Evolutionary conservation across 2,888 invertebrate genomes (phyloP).

Genomic region (Chrysomela aeneicollis): DNA sequence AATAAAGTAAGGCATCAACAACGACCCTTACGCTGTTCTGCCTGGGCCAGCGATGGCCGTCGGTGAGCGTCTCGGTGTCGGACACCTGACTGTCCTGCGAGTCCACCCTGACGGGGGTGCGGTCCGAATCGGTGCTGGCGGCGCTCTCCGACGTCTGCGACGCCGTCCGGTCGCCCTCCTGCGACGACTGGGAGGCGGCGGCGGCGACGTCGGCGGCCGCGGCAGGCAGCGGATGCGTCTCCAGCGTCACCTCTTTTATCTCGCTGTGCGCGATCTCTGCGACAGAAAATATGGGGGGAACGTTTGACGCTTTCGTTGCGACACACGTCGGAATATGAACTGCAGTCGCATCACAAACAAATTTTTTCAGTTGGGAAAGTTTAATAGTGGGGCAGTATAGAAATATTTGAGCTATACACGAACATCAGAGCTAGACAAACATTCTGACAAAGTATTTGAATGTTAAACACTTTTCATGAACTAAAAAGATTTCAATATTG

Average conservation of each 20-base stretch:
- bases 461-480: too few relatives aligned
- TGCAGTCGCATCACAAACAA: too few relatives aligned
- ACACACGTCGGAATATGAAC: too few relatives aligned
- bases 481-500: too few relatives aligned
- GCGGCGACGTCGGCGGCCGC: constrained; percentile 46
- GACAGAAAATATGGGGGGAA: background rate
- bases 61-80: constrained; percentile 67
- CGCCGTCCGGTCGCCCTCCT: constrained; percentile 75
- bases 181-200: constrained; percentile 66
- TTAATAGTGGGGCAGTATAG: background rate
- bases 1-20: too few relatives aligned
- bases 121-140: constrained; percentile 85
- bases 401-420: too few relatives aligned
- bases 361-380: too few relatives aligned
- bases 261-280: constrained; percentile 56
- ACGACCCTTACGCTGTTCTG: constrained; percentile 86
- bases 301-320: too few relatives aligned
- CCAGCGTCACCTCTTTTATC: constrained; percentile 65
- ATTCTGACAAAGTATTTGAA: too few relatives aligned
- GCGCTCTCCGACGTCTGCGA: constrained; percentile 72
- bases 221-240: constrained; percentile 59
- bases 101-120: constrained; percentile 80
- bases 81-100: constrained; percentile 83
- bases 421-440: too few relatives aligned
- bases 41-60: constrained; percentile 72